Evolutionary conservation across 2,113 vertebrate genomes (phyloP), one percentile per base, ranked within the genome.

Genomic region (Pantherophis guttatus): DNA sequence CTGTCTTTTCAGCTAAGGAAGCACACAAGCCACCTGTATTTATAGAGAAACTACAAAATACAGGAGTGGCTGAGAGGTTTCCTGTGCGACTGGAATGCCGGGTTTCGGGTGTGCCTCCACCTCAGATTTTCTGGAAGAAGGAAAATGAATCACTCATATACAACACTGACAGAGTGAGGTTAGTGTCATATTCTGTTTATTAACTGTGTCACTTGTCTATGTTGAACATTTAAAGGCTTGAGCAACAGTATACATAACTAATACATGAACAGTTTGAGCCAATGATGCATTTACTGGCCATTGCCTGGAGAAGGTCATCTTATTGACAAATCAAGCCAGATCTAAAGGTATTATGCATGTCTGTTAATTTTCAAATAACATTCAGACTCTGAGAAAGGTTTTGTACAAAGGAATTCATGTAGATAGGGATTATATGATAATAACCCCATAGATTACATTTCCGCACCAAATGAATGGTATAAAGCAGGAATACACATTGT

Each of bases 111-210:
- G 98, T 98, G 21, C 99, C 99, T 0, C 98, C 97, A 7, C 99
- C 99, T 19, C 99, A 99, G 92, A 99, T 99, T 97, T 99, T 99
- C 94, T 99, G 99, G 99, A 99, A 99, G 96, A 98, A 98, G 93
- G 99, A 99, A 97, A 99, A 99, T 0, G 99, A 99, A 91, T 99
- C 99, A 0, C 98, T 99, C 94, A 99, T 98, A n/a, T 98, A 99
- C 96, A 99, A 98, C 97, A 99, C 99, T 2, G 99, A 99, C 95
- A 98, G 99, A 96, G 98, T 99, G 97, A 99, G 99, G 99, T 99
- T 95, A 96, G 97, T 91, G 13, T n/a, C 52, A 1, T 53, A 93
- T 59, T 1, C 1, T 93, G 86, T 85, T 1, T 93, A 85, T 92
- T 81, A 87, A 58, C 1, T 59, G 11, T 86, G 21, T n/a, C 24